phyloP scores from a whole-genome alignment of 2,113 vertebrate genomes.

The cat (Felis catus) region F.catus_Fca126_mat1.0 CM031419.1:178517501-178518000 shows the following conservation, averaged over 20 bases:
- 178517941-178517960: slow-evolving; percentile 12
- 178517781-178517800: slow-evolving; percentile 20
- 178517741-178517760: slow-evolving; percentile 36
- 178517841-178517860: background rate
- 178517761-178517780: slow-evolving; percentile 17
- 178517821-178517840: background rate
- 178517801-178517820: background rate
- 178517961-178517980: slow-evolving; percentile 59
- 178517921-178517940: slow-evolving; percentile 40
- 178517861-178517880: background rate
- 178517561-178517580: slow-evolving; percentile 21
- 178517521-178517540: slow-evolving; percentile 78
- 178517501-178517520: slow-evolving; percentile 74
- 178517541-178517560: slow-evolving; percentile 34
- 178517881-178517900: background rate
- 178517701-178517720: background rate
- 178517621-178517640: background rate
- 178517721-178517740: slow-evolving; percentile 8
- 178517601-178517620: background rate
- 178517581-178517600: slow-evolving; percentile 8
- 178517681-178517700: slow-evolving; percentile 33
- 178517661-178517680: slow-evolving; percentile 52
- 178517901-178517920: background rate
- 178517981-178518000: slow-evolving; percentile 66
- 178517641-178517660: background rate